These are phyloP conservation scores for Andrena praecox DNA, from an alignment of 2,888 invertebrate genomes.

Conservation along the genomic window DNA sequence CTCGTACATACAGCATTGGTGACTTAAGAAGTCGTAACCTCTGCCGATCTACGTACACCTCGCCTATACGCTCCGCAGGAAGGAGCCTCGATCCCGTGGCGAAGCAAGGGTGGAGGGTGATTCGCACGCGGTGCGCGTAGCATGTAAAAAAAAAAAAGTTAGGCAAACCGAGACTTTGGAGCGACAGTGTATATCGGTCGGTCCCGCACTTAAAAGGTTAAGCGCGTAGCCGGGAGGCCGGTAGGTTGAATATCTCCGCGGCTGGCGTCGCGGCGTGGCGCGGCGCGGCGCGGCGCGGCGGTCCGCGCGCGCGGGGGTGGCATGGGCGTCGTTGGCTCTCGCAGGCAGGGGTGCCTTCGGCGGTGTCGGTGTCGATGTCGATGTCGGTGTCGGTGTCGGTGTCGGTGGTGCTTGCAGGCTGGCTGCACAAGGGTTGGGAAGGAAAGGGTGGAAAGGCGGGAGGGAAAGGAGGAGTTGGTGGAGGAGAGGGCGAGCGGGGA, in stretches of 20 bases:
- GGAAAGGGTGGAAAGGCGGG: conserved; percentile 15
- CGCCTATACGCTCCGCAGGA: no score
- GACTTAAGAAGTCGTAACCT: no score
- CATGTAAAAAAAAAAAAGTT: not conserved
- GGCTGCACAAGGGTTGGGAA: conserved; percentile 40
- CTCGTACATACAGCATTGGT: no score
- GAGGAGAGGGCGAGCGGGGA: conserved; percentile 58
- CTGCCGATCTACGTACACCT: no score
- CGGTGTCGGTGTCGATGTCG: conserved; percentile 31
- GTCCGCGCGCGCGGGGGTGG: conserved; percentile 11
- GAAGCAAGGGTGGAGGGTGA: no score
- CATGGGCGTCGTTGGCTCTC: conserved; percentile 50
- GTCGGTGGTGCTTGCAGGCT: conserved; percentile 47
- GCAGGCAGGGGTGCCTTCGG: conserved; percentile 34
- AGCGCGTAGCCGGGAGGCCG: conserved; percentile 64
- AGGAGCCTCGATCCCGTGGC: no score
- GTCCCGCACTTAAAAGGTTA: conserved; percentile 65
- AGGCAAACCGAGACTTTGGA: not conserved
- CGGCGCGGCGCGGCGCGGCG: conserved; percentile 14
- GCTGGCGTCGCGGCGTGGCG: conserved; percentile 35
- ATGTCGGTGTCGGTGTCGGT: conserved; percentile 22
- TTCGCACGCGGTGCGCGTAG: not conserved
- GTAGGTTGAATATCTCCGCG: conserved; percentile 62
- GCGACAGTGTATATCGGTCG: conserved; percentile 29
- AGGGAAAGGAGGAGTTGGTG: not conserved